These are phyloP conservation scores for Lepisosteus osseus DNA, from an alignment of 2,113 vertebrate species.

Conservation along the genomic window DNA sequence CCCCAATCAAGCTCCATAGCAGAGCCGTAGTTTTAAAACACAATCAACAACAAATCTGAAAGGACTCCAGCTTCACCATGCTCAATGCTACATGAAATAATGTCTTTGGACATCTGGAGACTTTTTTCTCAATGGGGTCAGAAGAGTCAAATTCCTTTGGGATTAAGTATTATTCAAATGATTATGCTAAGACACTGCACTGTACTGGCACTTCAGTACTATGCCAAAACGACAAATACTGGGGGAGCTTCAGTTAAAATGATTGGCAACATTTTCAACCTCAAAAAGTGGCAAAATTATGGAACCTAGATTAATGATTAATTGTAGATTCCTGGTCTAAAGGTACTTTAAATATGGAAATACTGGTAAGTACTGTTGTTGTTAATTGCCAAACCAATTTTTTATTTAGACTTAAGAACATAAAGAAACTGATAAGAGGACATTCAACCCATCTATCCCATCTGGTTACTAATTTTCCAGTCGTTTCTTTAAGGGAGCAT, in stretches of 20 bases:
- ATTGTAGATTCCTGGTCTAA: no score
- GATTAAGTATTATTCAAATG: constrained; percentile 65
- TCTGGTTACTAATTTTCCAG: no score
- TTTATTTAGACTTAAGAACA: no score
- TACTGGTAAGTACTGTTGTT: no score
- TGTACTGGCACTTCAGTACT: constrained; percentile 42
- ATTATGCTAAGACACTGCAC: constrained; percentile 46
- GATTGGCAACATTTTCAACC: constrained; percentile 44
- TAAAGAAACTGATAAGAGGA: no score
- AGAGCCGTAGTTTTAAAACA: constrained; percentile 3
- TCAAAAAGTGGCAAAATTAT: not conserved
- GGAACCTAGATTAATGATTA: no score
- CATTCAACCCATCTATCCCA: no score
- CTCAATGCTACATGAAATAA: constrained; percentile 44
- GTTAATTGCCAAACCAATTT: no score
- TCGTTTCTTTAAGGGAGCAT: no score
- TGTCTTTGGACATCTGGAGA: constrained; percentile 49
- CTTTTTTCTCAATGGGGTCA: constrained; percentile 48
- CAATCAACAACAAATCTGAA: not conserved
- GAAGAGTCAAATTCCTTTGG: constrained; percentile 61
- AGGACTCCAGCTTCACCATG: constrained; percentile 38
- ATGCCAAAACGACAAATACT: constrained; percentile 32
- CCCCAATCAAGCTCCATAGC: constrained; percentile 39
- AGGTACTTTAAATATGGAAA: no score
- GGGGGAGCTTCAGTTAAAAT: constrained; percentile 51